Evolutionary conservation across 1,140 invertebrate species (phyloP).

Genomic region (Lepidurus couesii): DNA sequence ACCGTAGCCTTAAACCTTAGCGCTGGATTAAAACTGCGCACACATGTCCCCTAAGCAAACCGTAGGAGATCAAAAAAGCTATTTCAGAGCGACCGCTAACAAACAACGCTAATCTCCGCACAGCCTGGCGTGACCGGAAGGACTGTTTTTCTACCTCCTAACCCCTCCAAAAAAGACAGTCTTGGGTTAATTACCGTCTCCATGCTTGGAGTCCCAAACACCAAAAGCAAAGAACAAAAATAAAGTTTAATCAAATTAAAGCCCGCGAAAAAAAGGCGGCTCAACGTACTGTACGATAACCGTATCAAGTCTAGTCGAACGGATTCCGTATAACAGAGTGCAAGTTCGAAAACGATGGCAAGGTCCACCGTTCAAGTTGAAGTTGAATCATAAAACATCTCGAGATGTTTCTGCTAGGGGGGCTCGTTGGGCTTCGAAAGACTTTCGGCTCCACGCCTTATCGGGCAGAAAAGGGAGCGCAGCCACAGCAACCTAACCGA

Average conservation of each 20-base stretch:
- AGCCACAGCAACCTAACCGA: neutral
- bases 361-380: neutral
- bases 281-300: neutral
- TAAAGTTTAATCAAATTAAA: neutral
- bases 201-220: neutral
- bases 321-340: neutral
- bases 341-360: neutral
- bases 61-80: neutral
- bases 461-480: neutral
- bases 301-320: neutral
- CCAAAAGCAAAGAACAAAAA: neutral
- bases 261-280: neutral
- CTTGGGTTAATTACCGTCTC: slow-evolving; percentile 10
- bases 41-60: neutral
- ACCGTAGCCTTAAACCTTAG: neutral
- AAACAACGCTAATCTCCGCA: slow-evolving; percentile 17
- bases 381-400: slow-evolving; percentile 15
- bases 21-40: neutral
- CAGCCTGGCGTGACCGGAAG: slow-evolving; percentile 11
- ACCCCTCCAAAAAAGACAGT: neutral
- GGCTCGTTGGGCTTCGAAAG: neutral
- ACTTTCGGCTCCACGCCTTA: neutral
- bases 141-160: neutral
- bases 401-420: neutral
- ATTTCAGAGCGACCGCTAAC: neutral